Conservation (phyloP, 2,113 vertebrate genomes). For the Fulmarus glacialis region DNA sequence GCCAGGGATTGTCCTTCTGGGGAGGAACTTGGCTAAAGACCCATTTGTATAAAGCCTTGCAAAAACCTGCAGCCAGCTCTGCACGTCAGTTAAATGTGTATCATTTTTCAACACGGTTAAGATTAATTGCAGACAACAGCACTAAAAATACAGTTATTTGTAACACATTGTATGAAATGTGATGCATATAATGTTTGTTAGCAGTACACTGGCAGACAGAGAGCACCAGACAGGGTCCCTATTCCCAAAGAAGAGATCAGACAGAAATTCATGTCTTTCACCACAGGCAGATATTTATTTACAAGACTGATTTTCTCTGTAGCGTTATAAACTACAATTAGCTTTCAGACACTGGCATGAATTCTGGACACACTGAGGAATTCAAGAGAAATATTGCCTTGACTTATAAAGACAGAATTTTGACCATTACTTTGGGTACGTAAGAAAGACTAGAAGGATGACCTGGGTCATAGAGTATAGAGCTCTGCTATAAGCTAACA, state of each 20-base stretch:
- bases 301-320: neutral
- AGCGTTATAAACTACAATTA: neutral
- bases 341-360: conserved; percentile 2
- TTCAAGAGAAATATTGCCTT: conserved; percentile 16
- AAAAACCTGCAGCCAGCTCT: conserved; percentile 8
- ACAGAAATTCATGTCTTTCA: neutral
- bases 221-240: neutral
- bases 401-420: neutral
- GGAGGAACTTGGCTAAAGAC: conserved; percentile 22
- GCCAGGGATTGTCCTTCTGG: conserved; percentile 51
- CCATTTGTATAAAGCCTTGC: neutral
- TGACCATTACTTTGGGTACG: neutral
- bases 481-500: neutral
- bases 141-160: neutral
- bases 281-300: conserved; percentile 7
- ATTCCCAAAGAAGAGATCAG: neutral
- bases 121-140: conserved; percentile 24
- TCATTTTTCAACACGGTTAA: conserved; percentile 25
- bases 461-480: neutral
- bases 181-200: neutral
- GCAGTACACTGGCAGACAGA: neutral
- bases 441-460: conserved; percentile 3
- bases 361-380: neutral
- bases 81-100: neutral
- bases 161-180: neutral